phyloP scores from a whole-genome alignment of 2,797 vertebrate genomes.

The Petrocephalus sullivani region DNA sequence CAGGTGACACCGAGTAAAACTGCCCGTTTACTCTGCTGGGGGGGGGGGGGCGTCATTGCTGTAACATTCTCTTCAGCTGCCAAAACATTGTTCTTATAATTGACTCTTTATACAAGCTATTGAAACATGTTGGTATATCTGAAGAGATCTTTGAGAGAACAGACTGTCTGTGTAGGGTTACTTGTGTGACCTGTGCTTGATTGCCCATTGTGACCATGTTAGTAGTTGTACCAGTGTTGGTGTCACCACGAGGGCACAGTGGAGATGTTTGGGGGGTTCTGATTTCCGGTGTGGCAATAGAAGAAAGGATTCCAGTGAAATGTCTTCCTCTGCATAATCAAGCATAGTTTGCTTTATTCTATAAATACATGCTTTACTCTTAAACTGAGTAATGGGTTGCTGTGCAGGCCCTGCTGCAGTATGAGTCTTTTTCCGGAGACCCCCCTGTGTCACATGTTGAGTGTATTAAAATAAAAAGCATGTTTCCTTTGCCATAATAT shows the following conservation, averaged over 20 bases:
- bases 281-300: slow-evolving; percentile 39
- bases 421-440: background rate
- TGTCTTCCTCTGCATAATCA: background rate
- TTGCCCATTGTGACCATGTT: slow-evolving; percentile 34
- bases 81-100: background rate
- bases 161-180: background rate
- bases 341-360: background rate
- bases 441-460: background rate
- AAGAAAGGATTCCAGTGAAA: slow-evolving; percentile 18
- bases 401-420: background rate
- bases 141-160: background rate
- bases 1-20: background rate
- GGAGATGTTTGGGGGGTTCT: slow-evolving; percentile 32
- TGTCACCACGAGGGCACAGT: background rate
- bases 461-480: background rate
- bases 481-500: background rate
- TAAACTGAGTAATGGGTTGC: background rate
- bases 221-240: slow-evolving; percentile 37
- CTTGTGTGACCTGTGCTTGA: background rate
- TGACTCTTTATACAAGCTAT: background rate
- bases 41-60: background rate
- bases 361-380: background rate
- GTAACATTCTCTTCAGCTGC: background rate
- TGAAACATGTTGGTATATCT: background rate
- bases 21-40: background rate